Base-by-base conservation (phyloP, 2,888 invertebrate species). In the Geotrupes spiniger region DNA sequence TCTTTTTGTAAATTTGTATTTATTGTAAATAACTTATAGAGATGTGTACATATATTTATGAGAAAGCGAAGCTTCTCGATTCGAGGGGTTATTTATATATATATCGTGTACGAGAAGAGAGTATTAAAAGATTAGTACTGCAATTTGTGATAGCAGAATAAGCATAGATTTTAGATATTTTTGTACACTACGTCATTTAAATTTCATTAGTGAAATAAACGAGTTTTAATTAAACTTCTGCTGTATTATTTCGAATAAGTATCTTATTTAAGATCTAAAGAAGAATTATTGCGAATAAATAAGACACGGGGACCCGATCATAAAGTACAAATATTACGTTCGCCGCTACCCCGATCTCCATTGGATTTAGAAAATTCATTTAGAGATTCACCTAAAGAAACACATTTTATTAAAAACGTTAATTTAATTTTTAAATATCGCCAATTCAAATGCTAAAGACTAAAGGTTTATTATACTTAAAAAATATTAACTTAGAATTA, bases 81-180 rank as follows among this genome's bases (percentile, higher is more conserved):
- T 15, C 8, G 36, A 33, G 36, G 3, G 12, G 12, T 26, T 21
- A 11, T 39, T 39, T 39, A 21, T 21, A 33, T 31, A 21, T 33
- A 43, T 46, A 46, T 41, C 41, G 46, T 46, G 41, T 36, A 46
- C 40, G 39, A 33, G 40, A 38, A 40, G 36, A 41, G 14, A 40
- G 40, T 41, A 40, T 40, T 46, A 36, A 41, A 46, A 40, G 28
- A 27, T 46, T 41, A 46, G 62, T 66, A 66, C 69, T 66, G 66
- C 64, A 68, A 46, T 66, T 59, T 71, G 71, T 71, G 71, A 71
- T 71, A 71, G 71, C 64, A 69, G 65, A 63, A 60, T 54, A 56
- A 58, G 51, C 49, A 57, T 56, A 62, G 60, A 58, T 62, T 64
- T 21, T 70, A 71, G 70, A 69, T 71, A 71, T 71, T 71, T 71